phyloP scores from a whole-genome alignment of 2,113 vertebrate species.

The Machaerirhynchus nigripectus region DNA sequence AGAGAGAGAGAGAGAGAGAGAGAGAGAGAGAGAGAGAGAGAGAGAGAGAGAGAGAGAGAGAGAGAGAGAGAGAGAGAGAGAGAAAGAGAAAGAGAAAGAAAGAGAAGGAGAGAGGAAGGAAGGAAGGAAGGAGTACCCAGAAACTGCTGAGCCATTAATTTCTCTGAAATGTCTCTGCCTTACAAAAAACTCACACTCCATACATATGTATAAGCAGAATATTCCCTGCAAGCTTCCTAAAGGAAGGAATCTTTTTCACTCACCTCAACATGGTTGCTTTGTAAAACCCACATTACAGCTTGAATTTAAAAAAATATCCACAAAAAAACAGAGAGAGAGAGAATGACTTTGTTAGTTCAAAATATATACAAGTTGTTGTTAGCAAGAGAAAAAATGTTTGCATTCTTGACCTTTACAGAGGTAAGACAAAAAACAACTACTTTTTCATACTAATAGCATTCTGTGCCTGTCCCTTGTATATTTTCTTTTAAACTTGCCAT shows the following conservation, averaged over 20 bases:
- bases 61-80: fast-evolving
- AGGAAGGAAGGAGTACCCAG: background rate
- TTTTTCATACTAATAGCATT: slow-evolving; percentile 40
- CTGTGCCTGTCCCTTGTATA: slow-evolving; percentile 47
- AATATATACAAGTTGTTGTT: slow-evolving; percentile 12
- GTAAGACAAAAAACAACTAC: slow-evolving; percentile 13
- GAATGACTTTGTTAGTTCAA: background rate
- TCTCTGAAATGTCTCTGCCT: background rate
- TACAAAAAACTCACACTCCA: background rate
- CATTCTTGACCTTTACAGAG: slow-evolving; percentile 42
- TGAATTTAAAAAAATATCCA: background rate
- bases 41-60: fast-evolving
- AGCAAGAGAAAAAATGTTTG: slow-evolving; percentile 35
- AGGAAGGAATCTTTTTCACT: background rate
- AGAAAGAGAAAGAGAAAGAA: background rate
- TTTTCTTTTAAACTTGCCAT: slow-evolving; percentile 75
- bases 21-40: background rate
- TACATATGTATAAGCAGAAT: slow-evolving; percentile 18
- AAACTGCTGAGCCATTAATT: slow-evolving; percentile 6
- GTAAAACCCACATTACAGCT: background rate
- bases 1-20: fast-evolving
- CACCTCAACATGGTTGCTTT: background rate
- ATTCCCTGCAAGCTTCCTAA: background rate
- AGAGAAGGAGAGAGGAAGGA: background rate
- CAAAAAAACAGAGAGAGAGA: background rate